These are phyloP conservation scores for Drosophila rufa DNA, from an alignment of 1,140 invertebrate species.

Conservation along the genomic window DNA sequence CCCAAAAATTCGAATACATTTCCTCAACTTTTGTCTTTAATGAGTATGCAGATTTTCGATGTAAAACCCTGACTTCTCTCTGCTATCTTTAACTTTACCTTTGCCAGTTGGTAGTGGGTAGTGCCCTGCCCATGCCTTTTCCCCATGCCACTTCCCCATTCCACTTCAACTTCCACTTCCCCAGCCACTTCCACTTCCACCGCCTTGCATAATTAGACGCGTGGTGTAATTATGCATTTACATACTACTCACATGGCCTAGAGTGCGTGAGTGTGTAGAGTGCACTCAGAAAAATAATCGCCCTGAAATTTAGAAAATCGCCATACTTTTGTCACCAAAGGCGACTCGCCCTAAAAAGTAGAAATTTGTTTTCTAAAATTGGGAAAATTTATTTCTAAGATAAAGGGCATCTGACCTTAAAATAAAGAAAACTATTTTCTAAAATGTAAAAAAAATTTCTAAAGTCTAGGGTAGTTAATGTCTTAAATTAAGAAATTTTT, in stretches of 20 bases:
- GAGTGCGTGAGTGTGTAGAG: slow-evolving; percentile 30
- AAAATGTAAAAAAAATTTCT: no score
- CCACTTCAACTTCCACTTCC: slow-evolving; percentile 2
- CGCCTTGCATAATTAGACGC: slow-evolving; percentile 73
- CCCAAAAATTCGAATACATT: no score
- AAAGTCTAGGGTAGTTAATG: no score
- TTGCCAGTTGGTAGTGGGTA: slow-evolving; percentile 12
- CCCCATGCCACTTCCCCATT: slow-evolving; percentile 1
- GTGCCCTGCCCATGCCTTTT: not conserved
- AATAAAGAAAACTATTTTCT: no score
- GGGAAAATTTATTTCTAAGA: no score
- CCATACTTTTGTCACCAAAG: no score
- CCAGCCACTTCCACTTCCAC: not conserved
- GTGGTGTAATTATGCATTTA: slow-evolving; percentile 68
- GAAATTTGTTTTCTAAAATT: no score
- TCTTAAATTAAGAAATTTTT: no score
- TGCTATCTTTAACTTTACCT: slow-evolving; percentile 11
- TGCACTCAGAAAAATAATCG: no score
- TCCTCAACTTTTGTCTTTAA: not conserved
- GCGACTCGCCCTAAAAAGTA: no score
- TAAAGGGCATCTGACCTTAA: no score
- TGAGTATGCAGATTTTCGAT: not conserved
- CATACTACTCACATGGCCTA: slow-evolving; percentile 12
- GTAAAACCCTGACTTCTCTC: slow-evolving; percentile 14
- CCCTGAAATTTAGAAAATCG: no score